Percentiles rank a stretch among this genome's conserved stretches.
phyloP scores from a whole-genome alignment of 1,140 invertebrate species.

The Mamestra configurata region DNA sequence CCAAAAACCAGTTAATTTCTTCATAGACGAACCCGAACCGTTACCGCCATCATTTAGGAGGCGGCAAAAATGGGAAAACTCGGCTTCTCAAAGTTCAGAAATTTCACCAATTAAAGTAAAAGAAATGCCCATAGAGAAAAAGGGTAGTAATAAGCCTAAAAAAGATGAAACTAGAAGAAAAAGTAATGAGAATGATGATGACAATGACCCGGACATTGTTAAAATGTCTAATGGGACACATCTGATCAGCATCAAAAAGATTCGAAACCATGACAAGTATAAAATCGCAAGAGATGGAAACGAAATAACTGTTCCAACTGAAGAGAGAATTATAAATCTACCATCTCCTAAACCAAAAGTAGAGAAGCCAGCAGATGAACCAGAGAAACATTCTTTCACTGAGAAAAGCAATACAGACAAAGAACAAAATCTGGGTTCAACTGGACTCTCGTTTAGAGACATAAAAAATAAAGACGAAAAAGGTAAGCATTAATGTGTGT shows the following conservation, averaged over 20 bases:
- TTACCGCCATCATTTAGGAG: not conserved
- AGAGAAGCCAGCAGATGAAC: not conserved
- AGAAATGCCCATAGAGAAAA: not conserved
- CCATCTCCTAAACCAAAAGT: not conserved
- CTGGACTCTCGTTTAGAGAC: not conserved
- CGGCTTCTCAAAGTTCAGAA: not conserved
- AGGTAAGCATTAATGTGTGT: not conserved
- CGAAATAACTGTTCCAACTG: not conserved
- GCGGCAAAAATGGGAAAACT: not conserved
- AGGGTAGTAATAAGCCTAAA: not conserved
- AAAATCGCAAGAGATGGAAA: not conserved
- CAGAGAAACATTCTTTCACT: not conserved
- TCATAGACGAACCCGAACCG: constrained; percentile 12
- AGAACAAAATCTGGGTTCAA: not conserved
- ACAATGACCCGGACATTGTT: not conserved
- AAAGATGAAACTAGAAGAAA: not conserved
- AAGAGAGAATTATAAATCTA: constrained; percentile 1
- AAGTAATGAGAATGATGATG: not conserved
- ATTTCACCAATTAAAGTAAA: not conserved
- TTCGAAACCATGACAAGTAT: not conserved
- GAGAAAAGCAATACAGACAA: not conserved
- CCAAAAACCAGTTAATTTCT: constrained; percentile 9
- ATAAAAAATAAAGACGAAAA: not conserved
- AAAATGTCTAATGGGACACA: constrained; percentile 26
- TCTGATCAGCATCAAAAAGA: constrained; percentile 12